Percentiles rank a stretch among this genome's conserved stretches.
phyloP scores from a whole-genome alignment of 2,888 invertebrate genomes.

The Chrysotoxum bicinctum region DNA sequence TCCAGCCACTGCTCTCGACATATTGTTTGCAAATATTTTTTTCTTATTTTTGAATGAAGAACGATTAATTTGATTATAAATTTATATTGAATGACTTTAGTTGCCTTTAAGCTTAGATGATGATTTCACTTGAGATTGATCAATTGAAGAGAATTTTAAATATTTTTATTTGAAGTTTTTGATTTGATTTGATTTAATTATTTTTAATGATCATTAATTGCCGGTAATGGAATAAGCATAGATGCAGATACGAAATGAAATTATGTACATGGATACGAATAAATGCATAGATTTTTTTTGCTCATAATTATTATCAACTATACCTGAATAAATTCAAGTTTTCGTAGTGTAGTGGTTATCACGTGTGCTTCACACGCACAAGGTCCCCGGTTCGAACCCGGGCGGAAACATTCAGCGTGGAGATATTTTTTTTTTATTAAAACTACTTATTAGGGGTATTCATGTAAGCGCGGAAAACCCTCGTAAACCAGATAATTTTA shows the following conservation, averaged over 20 bases:
- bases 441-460: too few species aligned
- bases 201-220: neutral
- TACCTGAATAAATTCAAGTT: neutral
- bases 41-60: neutral
- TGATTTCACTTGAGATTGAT: neutral
- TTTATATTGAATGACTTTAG: neutral
- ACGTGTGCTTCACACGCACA: conserved; percentile 79
- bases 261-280: neutral
- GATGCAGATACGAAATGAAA: neutral
- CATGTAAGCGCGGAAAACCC: too few species aligned
- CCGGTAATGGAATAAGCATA: neutral
- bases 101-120: neutral
- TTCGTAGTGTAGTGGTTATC: conserved; percentile 76
- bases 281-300: too few species aligned
- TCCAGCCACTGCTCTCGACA: neutral
- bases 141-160: neutral
- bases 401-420: conserved; percentile 74
- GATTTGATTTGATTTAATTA: conserved; percentile 6
- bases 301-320: neutral
- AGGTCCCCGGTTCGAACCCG: conserved; percentile 78
- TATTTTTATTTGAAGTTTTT: neutral
- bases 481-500: too few species aligned
- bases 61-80: neutral
- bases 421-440: neutral
- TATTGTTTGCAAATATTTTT: neutral